phyloP scores from a whole-genome alignment of 2,113 vertebrate genomes.

The Aleadryas rufinucha region DNA sequence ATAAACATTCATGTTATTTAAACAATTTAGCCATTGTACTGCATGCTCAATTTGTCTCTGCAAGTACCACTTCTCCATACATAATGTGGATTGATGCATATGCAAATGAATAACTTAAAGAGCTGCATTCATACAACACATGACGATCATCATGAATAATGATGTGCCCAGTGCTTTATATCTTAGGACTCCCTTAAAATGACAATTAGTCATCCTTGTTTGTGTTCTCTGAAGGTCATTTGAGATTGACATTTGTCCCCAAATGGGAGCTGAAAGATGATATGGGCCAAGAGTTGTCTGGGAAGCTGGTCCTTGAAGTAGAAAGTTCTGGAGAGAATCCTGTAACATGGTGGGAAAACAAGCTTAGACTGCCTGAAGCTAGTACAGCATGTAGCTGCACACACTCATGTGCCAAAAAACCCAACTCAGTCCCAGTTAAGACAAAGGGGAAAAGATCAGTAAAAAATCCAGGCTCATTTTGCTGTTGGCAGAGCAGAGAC shows the following conservation, averaged over 20 bases:
- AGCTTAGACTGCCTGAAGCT: neutral
- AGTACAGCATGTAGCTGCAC: neutral
- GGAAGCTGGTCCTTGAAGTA: neutral
- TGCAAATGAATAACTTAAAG: neutral
- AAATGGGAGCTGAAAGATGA: neutral
- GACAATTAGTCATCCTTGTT: neutral
- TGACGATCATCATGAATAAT: neutral
- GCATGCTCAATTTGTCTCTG: constrained; percentile 25
- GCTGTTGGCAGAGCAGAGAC: neutral
- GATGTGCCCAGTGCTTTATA: neutral
- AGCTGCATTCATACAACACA: neutral
- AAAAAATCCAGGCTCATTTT: neutral
- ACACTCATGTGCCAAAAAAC: neutral
- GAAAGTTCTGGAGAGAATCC: neutral
- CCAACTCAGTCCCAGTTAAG: neutral
- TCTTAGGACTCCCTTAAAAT: neutral
- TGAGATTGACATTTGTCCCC: neutral
- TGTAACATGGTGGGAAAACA: neutral
- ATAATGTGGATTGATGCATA: constrained; percentile 11
- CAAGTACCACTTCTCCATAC: neutral
- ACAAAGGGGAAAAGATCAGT: neutral
- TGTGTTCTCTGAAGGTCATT: neutral
- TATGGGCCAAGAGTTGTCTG: neutral
- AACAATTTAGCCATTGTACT: constrained; percentile 39
- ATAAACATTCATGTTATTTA: constrained; percentile 50